Evolutionary conservation across 2,888 invertebrate species (phyloP), one percentile per base, ranked within the genome.

Genomic region (Mongoloraphidia duomilia): DNA sequence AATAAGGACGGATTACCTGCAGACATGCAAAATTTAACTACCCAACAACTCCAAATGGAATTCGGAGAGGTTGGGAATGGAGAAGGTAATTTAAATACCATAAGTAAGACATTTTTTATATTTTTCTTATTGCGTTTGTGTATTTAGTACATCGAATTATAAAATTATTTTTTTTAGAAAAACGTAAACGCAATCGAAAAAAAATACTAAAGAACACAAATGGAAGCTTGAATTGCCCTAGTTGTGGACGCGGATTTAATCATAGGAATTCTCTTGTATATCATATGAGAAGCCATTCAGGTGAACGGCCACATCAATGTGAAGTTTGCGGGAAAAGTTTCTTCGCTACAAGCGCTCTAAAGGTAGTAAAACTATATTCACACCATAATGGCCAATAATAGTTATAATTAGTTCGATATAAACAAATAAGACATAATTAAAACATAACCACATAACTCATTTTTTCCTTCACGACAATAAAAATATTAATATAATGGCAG

Each of bases 251-350:
- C 13, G 76, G 81, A 49, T 91, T 91, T 63, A 77, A 79, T 50
- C 89, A 91, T 56, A 74, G 84, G 52, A 91, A 90, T 65, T 90
- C 91, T 9, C 67, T 90, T 46, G 76, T 88, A 52, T 91, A 91
- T 66, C 91, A 92, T 60, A 73, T 82, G 69, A 68, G 85, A 56
- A 84, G 86, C 41, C 91, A 89, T 59, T 80, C 80, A 8, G 85
- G 85, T 3, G 78, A 82, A 61, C 74, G 87, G 40, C 80, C 83
- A 11, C 84, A 87, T 61, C 77, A 79, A 45, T 91, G 91, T 60
- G 76, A 81, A 49, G 78, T 80, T 12, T 91, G 91, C 59, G 84
- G 82, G 9, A 88, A 89, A 65, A 79, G 82, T 41, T 91, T 91
- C 66, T 89, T 86, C 60, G 87, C 89, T 0, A 75, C 79, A 1